Evolutionary conservation across 2,888 invertebrate genomes (phyloP).

Genomic region (Stenurella melanura): DNA sequence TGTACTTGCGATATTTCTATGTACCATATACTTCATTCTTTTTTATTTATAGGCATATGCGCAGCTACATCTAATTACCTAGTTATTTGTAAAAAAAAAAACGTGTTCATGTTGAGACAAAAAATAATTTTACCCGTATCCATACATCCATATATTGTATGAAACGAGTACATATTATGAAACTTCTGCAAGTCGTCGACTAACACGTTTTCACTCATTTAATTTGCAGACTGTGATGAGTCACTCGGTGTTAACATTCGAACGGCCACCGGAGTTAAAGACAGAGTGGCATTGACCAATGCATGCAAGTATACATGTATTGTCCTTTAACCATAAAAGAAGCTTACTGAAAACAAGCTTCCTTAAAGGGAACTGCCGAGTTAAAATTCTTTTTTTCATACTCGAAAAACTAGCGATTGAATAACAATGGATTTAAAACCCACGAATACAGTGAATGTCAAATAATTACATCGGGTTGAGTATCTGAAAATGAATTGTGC

Average conservation of each 20-base stretch:
- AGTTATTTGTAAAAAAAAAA: no score
- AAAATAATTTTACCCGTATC: neutral
- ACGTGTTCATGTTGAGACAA: neutral
- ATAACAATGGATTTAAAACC: neutral
- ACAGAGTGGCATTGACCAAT: constrained; percentile 1
- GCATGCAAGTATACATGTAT: neutral
- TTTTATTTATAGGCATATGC: no score
- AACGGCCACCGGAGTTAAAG: neutral
- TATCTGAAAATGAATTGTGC: neutral
- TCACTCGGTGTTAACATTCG: constrained; percentile 18
- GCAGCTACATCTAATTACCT: no score
- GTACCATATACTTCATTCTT: no score
- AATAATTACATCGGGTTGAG: neutral
- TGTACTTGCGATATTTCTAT: no score
- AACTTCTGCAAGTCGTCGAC: neutral
- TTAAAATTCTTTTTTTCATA: neutral
- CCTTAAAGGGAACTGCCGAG: constrained; percentile 16
- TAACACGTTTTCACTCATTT: constrained; percentile 9
- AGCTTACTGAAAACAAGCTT: constrained; percentile 19
- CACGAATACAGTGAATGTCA: neutral
- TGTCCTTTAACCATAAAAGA: constrained; percentile 29
- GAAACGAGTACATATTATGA: neutral
- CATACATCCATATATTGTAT: neutral
- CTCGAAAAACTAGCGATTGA: neutral
- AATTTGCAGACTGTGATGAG: constrained; percentile 8